Evolutionary conservation across 1,140 invertebrate species (phyloP).

Genomic region (silkworm (Bombyx mori)): DNA sequence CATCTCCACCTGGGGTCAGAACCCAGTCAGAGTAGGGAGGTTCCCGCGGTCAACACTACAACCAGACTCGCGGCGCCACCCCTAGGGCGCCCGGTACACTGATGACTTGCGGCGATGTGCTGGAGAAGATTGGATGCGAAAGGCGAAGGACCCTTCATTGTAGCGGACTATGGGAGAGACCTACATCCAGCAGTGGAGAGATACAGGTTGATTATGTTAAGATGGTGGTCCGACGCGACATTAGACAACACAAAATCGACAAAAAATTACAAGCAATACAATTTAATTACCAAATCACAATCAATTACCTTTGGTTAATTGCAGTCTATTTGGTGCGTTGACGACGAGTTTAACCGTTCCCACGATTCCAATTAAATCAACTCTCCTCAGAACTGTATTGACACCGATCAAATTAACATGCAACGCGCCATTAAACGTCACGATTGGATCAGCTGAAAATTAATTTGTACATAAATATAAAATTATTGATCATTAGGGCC

Average conservation of each 20-base stretch:
- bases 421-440: slow-evolving; percentile 35
- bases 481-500: slow-evolving; percentile 1
- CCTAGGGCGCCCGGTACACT: too few relatives aligned
- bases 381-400: slow-evolving; percentile 36
- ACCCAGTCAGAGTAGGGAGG: too few relatives aligned
- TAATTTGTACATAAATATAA: not conserved
- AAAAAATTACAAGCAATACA: not conserved
- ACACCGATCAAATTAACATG: slow-evolving; percentile 45
- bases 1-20: too few relatives aligned
- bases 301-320: slow-evolving; percentile 37
- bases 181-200: too few relatives aligned
- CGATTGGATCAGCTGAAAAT: slow-evolving; percentile 35
- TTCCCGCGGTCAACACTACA: too few relatives aligned
- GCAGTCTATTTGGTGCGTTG: slow-evolving; percentile 25
- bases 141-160: too few relatives aligned
- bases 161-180: too few relatives aligned
- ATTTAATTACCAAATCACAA: not conserved
- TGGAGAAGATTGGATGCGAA: too few relatives aligned
- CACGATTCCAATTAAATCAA: slow-evolving; percentile 37
- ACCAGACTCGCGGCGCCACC: too few relatives aligned
- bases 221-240: too few relatives aligned
- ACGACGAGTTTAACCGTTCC: slow-evolving; percentile 34
- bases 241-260: not conserved
- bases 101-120: too few relatives aligned
- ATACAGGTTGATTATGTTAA: too few relatives aligned